A percentile compares a stretch with the other conserved stretches of the same genome.
Evolutionary conservation across 1,140 invertebrate genomes (phyloP).

Genomic region (Micrasema minimum): DNA sequence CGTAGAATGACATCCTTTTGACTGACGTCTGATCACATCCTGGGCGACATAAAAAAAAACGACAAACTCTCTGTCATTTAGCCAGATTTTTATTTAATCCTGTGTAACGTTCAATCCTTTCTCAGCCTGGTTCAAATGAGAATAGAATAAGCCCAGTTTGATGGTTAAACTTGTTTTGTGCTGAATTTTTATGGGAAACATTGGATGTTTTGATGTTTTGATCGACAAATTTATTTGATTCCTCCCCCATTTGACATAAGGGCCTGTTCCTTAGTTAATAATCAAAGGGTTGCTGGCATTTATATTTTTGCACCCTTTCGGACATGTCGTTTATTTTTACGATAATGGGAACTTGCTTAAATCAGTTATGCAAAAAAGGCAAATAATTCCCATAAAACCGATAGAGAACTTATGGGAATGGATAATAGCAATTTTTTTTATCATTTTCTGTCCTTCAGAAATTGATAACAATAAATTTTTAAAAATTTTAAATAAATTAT

Average conservation of each 20-base stretch:
- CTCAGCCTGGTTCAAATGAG: too few relatives aligned
- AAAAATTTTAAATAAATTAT: too few relatives aligned
- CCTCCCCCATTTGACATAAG: constrained; percentile 1
- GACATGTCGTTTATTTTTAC: constrained; percentile 30
- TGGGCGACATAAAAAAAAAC: constrained; percentile 35
- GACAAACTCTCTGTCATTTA: constrained; percentile 31
- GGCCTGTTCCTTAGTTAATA: constrained; percentile 23
- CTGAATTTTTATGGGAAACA: too few relatives aligned
- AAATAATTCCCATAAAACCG: too few relatives aligned
- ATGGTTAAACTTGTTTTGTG: too few relatives aligned
- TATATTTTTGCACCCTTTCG: constrained; percentile 9
- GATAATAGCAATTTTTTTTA: too few relatives aligned
- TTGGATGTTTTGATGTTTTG: constrained; percentile 44
- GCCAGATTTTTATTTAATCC: not conserved
- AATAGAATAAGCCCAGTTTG: too few relatives aligned
- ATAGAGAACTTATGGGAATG: too few relatives aligned
- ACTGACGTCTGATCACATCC: constrained; percentile 39
- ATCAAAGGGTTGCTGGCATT: constrained; percentile 40
- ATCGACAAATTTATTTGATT: constrained; percentile 43
- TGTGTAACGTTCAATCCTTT: too few relatives aligned
- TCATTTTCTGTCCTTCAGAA: too few relatives aligned
- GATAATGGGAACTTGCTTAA: constrained; percentile 1
- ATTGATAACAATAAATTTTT: too few relatives aligned
- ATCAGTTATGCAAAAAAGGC: constrained; percentile 24
- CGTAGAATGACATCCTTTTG: constrained; percentile 26